Evolutionary conservation across 2,797 vertebrate species (phyloP).

Genomic region (Naso thynnoides): DNA sequence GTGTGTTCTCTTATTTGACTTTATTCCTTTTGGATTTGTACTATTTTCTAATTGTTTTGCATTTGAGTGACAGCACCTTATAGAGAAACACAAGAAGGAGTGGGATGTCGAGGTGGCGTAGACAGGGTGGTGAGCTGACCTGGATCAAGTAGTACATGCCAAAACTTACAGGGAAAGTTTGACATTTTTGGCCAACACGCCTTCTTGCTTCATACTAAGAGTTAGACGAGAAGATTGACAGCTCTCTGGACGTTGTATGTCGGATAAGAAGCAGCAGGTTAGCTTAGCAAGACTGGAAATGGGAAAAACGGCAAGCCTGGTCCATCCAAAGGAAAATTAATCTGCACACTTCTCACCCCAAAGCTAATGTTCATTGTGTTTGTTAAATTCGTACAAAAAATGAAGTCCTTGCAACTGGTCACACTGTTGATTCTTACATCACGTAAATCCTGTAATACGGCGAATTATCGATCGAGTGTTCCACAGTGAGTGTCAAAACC

Average conservation of each 20-base stretch:
- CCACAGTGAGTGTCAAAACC: background rate
- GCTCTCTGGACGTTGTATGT: background rate
- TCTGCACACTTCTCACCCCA: background rate
- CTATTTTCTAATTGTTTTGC: constrained; percentile 83
- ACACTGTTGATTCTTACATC: background rate
- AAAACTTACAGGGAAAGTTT: background rate
- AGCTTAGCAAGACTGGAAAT: constrained; percentile 7
- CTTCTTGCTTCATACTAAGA: fast-evolving
- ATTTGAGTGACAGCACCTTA: constrained; percentile 86
- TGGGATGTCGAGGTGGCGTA: constrained; percentile 40
- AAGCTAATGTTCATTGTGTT: background rate
- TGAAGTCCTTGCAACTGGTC: background rate
- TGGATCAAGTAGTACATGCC: constrained; percentile 40
- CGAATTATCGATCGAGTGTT: background rate
- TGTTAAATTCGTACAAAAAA: background rate
- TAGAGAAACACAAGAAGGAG: constrained; percentile 66
- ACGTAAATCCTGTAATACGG: background rate
- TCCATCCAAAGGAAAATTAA: constrained; percentile 1
- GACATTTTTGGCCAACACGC: constrained; percentile 5
- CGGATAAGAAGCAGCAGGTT: background rate
- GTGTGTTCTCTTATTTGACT: constrained; percentile 79
- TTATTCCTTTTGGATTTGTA: constrained; percentile 81
- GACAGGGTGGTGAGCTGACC: constrained; percentile 62
- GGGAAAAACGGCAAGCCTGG: background rate
- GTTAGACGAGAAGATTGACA: constrained; percentile 2